These are phyloP conservation scores for Chironomus tepperi DNA, from an alignment of 1,140 invertebrate genomes.

Conservation along the genomic window DNA sequence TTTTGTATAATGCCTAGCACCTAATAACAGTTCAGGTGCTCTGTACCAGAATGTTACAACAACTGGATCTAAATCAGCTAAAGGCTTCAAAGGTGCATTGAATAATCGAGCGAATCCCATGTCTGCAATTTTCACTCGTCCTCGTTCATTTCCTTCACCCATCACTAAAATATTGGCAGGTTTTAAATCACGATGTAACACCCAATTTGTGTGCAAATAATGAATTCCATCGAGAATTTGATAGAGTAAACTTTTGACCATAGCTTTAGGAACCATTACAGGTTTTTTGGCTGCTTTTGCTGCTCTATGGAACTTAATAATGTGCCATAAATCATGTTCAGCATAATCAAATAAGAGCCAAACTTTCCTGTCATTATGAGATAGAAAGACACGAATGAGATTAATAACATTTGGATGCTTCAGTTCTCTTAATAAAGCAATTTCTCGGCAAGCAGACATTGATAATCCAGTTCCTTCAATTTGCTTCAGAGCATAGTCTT, in stretches of 20 bases:
- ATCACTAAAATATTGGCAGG: constrained; percentile 99
- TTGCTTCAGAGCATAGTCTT: constrained; percentile 96
- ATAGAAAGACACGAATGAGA: constrained; percentile 93
- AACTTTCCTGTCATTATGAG: constrained; percentile 93
- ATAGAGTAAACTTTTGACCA: constrained; percentile 97
- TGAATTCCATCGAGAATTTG: constrained; percentile 99
- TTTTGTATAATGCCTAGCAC: constrained; percentile 97
- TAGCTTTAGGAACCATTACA: constrained; percentile 90
- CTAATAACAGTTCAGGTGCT: constrained; percentile 91
- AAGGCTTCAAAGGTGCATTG: constrained; percentile 94
- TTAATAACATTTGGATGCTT: constrained; percentile 98
- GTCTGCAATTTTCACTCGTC: constrained; percentile 97
- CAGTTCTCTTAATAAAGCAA: constrained; percentile 92
- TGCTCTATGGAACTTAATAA: constrained; percentile 97
- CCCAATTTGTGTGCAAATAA: constrained; percentile 99
- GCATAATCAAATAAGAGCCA: constrained; percentile 99
- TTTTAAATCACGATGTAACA: constrained; percentile 98
- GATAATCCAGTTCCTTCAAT: constrained; percentile 98
- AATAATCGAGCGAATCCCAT: constrained; percentile 99
- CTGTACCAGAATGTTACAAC: constrained; percentile 99
- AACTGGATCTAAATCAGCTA: constrained; percentile 97
- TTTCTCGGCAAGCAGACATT: constrained; percentile 99
- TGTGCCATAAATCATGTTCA: constrained; percentile 99
- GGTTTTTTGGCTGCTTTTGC: constrained; percentile 98
- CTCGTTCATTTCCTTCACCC: constrained; percentile 96